Percentiles rank a stretch among this genome's conserved stretches.
Conservation (phyloP, 2,888 invertebrate genomes). For the Lithophane semibrunnea region DNA sequence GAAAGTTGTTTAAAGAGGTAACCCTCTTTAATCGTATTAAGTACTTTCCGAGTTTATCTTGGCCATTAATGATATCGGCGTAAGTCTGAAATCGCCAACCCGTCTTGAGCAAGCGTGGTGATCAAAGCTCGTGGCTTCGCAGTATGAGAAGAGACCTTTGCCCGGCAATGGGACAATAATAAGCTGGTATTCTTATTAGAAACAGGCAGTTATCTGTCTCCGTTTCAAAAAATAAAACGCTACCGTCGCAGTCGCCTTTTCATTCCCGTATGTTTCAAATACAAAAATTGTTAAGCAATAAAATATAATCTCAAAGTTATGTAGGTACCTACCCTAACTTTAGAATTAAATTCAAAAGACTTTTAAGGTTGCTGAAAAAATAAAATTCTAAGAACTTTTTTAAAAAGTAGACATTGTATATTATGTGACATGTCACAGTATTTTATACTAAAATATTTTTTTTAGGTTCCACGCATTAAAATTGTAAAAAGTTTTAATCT, state of each 20-base stretch:
- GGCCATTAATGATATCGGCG: too few relatives aligned
- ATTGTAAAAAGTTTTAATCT: conserved; percentile 4
- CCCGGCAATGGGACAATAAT: neutral
- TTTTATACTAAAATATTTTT: neutral
- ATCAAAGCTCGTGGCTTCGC: neutral
- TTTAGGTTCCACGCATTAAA: neutral
- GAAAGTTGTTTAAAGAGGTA: too few relatives aligned
- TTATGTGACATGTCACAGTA: neutral
- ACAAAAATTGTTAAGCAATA: conserved; percentile 16
- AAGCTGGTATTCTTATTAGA: neutral
- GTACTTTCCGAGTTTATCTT: too few relatives aligned
- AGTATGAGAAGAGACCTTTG: neutral
- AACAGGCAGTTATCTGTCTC: neutral
- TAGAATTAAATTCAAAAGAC: conserved; percentile 18
- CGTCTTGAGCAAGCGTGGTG: neutral
- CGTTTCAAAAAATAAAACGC: neutral
- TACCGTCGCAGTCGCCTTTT: neutral
- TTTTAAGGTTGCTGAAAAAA: conserved; percentile 22
- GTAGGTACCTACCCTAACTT: conserved; percentile 2
- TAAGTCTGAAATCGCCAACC: neutral
- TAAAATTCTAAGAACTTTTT: conserved; percentile 10
- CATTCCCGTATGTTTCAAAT: conserved; percentile 4
- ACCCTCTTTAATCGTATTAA: too few relatives aligned
- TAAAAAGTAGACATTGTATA: conserved; percentile 7
- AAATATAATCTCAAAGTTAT: conserved; percentile 29